Evolutionary conservation across 2,113 vertebrate genomes (phyloP), one percentile per base, ranked within the genome.

Genomic region (Mesembrinibis cayennensis): DNA sequence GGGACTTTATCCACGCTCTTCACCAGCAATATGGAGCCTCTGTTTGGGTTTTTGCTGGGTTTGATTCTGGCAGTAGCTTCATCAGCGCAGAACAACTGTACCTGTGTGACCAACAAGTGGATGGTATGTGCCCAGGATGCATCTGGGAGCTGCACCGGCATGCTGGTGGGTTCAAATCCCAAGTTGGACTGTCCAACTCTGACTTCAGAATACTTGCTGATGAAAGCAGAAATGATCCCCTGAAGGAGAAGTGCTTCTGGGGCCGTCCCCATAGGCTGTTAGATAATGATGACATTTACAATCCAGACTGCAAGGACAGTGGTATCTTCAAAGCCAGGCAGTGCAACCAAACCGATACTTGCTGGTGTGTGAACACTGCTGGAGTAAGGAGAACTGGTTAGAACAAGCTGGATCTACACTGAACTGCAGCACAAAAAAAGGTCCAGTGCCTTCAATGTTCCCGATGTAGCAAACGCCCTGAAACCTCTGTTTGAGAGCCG

Each of bases 331-430:
- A 97, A 95, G 98, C 99, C 30, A 96, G 97, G 96, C 99, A 99
- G 97, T 99, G 99, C 97, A 99, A 99, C 45, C 49, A 73, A 69
- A 98, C 98, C 0, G 66, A 98, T 3, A 97, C 82, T 40, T 99
- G 99, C 96, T 99, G 99, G 99, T 99, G 99, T 2, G 99, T 99
- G 67, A 99, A 99, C 98, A 98, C 97, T 2, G 99, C 99, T 0
- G 98, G 99, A 4, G 98, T 99, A 7, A 98, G 99, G 6, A 98
- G 99, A 7, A 98, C 97, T 99, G 90, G 98, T 99, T 49, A 98
- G 99, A 90, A 99, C 99, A 2, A 52, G 93, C 82, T 93, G 91
- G 90, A 98, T 98, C 78, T 91, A 97, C 50, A 72, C 97, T 2
- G 92, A 97, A 40, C 56, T 98, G 67, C 97, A 91, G 40, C 98